phyloP scores from a whole-genome alignment of 2,888 invertebrate species.

The Drosophila pegasa region DNA sequence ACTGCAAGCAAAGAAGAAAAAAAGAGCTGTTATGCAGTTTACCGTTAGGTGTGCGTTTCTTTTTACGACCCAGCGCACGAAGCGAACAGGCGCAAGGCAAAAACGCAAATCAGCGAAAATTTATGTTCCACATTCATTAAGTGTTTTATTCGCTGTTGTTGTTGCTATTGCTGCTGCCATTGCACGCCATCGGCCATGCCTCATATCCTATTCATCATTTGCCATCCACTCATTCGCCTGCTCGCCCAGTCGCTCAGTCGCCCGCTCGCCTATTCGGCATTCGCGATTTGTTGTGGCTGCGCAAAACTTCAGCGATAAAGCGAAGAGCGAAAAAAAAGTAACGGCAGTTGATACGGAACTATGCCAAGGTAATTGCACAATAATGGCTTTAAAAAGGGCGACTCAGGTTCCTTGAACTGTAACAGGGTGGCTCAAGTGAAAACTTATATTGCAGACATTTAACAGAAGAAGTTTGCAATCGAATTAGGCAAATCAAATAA shows the following conservation, averaged over 20 bases:
- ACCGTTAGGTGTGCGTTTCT: conserved; percentile 24
- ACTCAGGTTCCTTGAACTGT: conserved; percentile 38
- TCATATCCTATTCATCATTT: conserved; percentile 27
- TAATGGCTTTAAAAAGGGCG: conserved; percentile 15
- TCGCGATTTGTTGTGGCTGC: conserved; percentile 68
- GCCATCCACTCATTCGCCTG: conserved; percentile 22
- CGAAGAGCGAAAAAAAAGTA: conserved; percentile 46
- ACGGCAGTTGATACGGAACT: conserved; percentile 33
- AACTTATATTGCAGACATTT: neutral
- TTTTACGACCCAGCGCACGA: conserved; percentile 21
- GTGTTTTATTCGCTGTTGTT: conserved; percentile 15
- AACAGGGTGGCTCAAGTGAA: neutral
- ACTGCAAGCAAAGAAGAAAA: conserved; percentile 39
- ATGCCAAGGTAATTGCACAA: conserved; percentile 45
- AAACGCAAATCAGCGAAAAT: conserved; percentile 47
- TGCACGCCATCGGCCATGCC: conserved; percentile 57
- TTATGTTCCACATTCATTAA: conserved; percentile 59
- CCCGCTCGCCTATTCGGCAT: conserved; percentile 30
- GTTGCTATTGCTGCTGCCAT: conserved; percentile 16
- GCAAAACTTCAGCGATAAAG: conserved; percentile 64
- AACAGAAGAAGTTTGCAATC: neutral
- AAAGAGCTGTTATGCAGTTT: conserved; percentile 31
- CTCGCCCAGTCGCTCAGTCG: conserved; percentile 34
- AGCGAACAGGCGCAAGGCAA: conserved; percentile 19
- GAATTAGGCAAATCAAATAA: neutral